Evolutionary conservation across 2,797 vertebrate genomes (phyloP).

Genomic region (Sylvia borin): DNA sequence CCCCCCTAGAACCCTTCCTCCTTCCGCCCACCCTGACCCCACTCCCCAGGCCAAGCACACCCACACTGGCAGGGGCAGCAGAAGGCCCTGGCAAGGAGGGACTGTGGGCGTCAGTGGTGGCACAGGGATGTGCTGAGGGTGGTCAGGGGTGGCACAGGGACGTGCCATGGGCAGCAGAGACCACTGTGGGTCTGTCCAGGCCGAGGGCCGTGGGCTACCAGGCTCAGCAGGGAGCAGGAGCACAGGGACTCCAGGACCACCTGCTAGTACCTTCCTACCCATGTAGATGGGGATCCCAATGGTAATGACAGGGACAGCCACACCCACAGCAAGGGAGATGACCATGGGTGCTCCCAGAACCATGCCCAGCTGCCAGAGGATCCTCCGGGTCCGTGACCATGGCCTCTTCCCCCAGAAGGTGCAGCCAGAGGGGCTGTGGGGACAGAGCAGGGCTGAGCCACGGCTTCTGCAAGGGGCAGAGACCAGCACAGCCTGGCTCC

Average conservation of each 20-base stretch:
- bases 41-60: neutral
- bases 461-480: neutral
- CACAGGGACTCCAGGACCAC: neutral
- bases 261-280: constrained; percentile 84
- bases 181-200: rapidly evolving
- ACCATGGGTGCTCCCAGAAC: constrained; percentile 88
- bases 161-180: neutral
- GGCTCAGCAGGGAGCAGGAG: neutral
- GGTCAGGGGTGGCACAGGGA: neutral
- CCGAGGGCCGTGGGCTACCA: neutral
- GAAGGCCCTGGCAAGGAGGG: neutral
- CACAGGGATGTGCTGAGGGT: neutral
- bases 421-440: constrained; percentile 87
- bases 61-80: rapidly evolving
- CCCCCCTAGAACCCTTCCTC: neutral
- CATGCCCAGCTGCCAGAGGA: constrained; percentile 91
- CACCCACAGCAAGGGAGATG: constrained; percentile 87
- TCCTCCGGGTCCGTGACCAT: constrained; percentile 87
- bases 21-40: neutral
- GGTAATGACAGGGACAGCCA: constrained; percentile 89
- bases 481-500: neutral
- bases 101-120: neutral
- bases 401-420: constrained; percentile 93
- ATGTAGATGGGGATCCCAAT: constrained; percentile 90
- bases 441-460: neutral